Percentiles rank a stretch among this genome's conserved stretches.
phyloP scores from a whole-genome alignment of 2,797 vertebrate species.

The Chaetophractus vellerosus region DNA sequence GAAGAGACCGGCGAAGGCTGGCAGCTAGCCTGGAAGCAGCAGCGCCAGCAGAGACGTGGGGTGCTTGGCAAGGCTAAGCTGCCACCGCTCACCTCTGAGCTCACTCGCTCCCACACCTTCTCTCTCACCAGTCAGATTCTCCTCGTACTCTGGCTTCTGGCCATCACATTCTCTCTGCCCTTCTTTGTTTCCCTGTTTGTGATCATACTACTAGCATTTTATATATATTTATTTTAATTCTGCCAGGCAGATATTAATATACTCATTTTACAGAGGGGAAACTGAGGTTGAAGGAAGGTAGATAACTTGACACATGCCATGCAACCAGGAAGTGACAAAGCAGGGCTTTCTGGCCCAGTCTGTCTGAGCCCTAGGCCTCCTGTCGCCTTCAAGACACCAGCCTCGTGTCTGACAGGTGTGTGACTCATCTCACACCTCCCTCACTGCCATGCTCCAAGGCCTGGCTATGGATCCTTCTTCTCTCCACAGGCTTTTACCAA shows the following conservation, averaged over 20 bases:
- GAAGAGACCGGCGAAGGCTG: background rate
- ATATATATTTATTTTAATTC: background rate
- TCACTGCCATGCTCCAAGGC: background rate
- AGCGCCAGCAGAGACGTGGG: accelerated
- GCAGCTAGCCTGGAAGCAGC: background rate
- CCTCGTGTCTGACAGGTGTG: too few relatives aligned
- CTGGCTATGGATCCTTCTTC: background rate
- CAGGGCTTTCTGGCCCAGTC: background rate
- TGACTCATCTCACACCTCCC: background rate
- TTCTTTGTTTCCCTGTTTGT: background rate
- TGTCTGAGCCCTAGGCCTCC: too few relatives aligned
- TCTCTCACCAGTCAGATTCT: accelerated
- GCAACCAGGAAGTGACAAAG: background rate
- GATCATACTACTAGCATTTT: background rate
- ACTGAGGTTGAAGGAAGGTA: background rate
- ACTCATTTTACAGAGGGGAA: background rate
- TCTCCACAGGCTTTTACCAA: slow-evolving; percentile 93
- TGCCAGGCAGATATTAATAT: background rate
- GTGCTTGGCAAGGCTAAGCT: background rate
- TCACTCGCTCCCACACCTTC: accelerated
- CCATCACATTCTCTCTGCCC: background rate
- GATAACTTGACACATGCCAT: background rate
- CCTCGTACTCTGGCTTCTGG: background rate
- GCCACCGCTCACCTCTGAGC: too few relatives aligned
- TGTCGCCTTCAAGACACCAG: background rate